Base-by-base conservation (phyloP, 1,140 invertebrate species). In the Bombus pascuorum region DNA sequence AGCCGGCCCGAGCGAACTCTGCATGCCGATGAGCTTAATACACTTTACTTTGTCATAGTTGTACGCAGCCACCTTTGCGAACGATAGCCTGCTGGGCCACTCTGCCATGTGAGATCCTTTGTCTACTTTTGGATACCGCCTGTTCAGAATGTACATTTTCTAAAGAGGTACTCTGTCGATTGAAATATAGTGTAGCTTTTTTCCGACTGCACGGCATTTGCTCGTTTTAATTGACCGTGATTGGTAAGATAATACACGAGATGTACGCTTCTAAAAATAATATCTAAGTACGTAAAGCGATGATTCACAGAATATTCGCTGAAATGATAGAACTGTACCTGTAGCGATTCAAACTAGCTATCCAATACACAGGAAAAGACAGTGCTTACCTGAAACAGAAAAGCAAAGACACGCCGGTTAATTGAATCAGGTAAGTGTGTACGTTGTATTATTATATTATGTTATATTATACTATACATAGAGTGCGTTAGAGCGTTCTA, bases 21-120 rank as follows among this genome's bases (percentile, higher is more conserved):
- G 93, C 91, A 93, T 93, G 91, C 90, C 92, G 92, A 94, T 94
- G 92, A 94, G 93, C 91, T 94, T 94, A 93, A 93, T 94, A 92
- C 91, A 93, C 90, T 93, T 93, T 92, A 93, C 92, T 93, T 93
- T 93, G 91, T 92, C 93, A 93, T 91, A 89, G 90, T 75, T 81
- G 72, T 89, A 83, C 81, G 86, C 78, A 87, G 85, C 83, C 77
- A 87, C 88, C 89, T 83, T 59, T 88, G 73, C 86, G 89, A 83
- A 84, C 68, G 76, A 37, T 75, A 74, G 70, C 77, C 79, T 68
- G 86, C 78, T 70, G 78, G 79, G 32, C 70, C 34, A 66, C 32
- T 44, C 80, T 76, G 66, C 80, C 83, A 57, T 53, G 84, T 59
- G 72, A 86, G 66, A 89, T 71, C 65, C 59, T 77, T 53, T 53